Percentiles rank a stretch among this genome's conserved stretches.
These are phyloP conservation scores for Xenentodon cancila DNA, from an alignment of 2,797 vertebrate species.

Conservation along the genomic window DNA sequence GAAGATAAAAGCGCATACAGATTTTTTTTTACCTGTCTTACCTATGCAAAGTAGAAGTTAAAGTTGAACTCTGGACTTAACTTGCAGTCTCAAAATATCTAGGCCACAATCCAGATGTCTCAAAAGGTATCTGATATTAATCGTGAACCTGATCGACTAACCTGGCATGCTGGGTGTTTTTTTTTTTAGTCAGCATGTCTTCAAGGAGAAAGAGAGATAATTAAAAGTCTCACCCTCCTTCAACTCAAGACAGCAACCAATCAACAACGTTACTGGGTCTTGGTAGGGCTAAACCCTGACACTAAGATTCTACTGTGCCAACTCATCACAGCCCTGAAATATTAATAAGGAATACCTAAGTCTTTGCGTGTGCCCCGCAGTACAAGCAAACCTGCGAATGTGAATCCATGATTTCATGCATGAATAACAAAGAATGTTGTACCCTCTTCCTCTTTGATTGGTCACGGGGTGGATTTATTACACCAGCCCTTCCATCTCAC, in stretches of 20 bases:
- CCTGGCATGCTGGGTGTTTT: conserved; percentile 12
- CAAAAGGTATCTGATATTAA: conserved; percentile 8
- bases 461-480: conserved; percentile 58
- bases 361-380: conserved; percentile 35
- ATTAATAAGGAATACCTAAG: conserved; percentile 71
- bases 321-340: conserved; percentile 71
- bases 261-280: conserved; percentile 47
- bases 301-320: conserved; percentile 68
- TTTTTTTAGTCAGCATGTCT: conserved; percentile 37
- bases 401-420: conserved; percentile 6
- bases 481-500: conserved; percentile 22
- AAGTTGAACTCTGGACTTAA: neutral
- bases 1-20: too few species aligned
- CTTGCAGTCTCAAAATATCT: neutral
- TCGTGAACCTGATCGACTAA: conserved; percentile 22
- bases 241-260: conserved; percentile 47
- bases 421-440: conserved; percentile 17
- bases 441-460: conserved; percentile 40
- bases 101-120: conserved; percentile 8
- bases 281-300: conserved; percentile 66
- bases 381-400: conserved; percentile 19
- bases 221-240: conserved; percentile 58
- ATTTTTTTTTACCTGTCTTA: too few species aligned
- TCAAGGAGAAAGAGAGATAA: conserved; percentile 45
- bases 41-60: too few species aligned